Evolutionary conservation across 2,888 invertebrate species (phyloP), one percentile per base, ranked within the genome.

Genomic region (Amphipyra tragopoginis): DNA sequence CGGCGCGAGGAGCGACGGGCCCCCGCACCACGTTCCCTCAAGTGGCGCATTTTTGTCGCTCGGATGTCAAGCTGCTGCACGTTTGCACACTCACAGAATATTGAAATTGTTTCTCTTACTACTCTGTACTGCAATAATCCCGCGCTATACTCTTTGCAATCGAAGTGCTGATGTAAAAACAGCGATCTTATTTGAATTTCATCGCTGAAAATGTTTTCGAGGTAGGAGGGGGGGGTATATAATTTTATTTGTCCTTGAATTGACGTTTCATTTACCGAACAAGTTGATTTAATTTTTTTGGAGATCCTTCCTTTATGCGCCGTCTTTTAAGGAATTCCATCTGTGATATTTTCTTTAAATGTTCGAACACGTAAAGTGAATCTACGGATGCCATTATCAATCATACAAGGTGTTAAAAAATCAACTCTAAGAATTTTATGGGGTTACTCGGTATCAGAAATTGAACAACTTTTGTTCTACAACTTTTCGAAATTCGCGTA

Each of bases 31-130:
- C 69, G 70, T 69, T 56, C 76, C 69, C 78, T 68, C 74, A 70
- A 83, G 82, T 77, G 79, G 75, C 69, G 66, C 77, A 78, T 78
- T 79, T 82, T 84, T 80, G 73, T 74, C 69, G 62, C 63, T 68
- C 72, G 63, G 72, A 75, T 63, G 75, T 75, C 70, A 68, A 73
- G 71, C 57, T 54, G 62, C 45, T 68, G 65, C 75, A 72, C 64
- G 60, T 69, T 72, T 77, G 75, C 78, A 77, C 61, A 67, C 67
- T 71, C 63, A 72, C 70, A 65, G 67, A 60, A 66, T 68, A 72
- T 72, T 74, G 66, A 72, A 77, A 74, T 74, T 65, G 65, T 70
- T 72, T 75, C 62, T 65, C 54, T 42, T 70, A 63, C 49, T 43
- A 43, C 65, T 60, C 42, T 42, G 42, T 40, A 43, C 56, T 60